Base-by-base conservation (phyloP, 2,797 vertebrate genomes). In the Acanthopagrus latus region DNA sequence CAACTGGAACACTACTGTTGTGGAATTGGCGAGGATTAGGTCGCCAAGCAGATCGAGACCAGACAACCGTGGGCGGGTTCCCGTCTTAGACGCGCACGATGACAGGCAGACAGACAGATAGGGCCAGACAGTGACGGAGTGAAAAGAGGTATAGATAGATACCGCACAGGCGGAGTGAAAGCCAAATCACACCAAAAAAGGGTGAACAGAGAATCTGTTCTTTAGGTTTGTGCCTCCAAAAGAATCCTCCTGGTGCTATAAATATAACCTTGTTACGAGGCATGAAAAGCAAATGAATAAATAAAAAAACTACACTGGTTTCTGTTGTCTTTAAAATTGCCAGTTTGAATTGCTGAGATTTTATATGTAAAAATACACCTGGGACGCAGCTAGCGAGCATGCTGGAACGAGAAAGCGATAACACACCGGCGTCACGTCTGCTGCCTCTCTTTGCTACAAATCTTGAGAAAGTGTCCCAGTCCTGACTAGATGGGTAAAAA, bases 41-140 rank as follows among this genome's bases (percentile, higher is more conserved):
- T 90, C 87, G 77, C 91, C 87, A 90, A 91, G 90, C 89, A 88
- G 90, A 92, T 91, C 52, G 58, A 87, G 85, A 88, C 86, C 86
- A 90, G 89, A 88, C 89, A 91, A 83, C 88, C 69, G 82, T 79
- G 86, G 90, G 85, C 82, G 82, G 84, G 83, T 89, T 90, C 68
- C 78, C 80, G 72, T 83, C 81, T 82, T 71, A 78, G 80, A 82
- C 74, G 66, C 78, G 86, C 16, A 84, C 27, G 82, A 77, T 82
- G 84, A 91, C 80, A 64, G 82, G 63, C 82, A 80, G 82, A 82
- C 71, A 78, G 67, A 84, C 64, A 68, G 78, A 87, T 80, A 78
- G 2, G 79, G 71, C 76, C 46, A 85, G 85, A 84, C 66, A 81
- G 82, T 58, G 76, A 86, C 75, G 62, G 73, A 83, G 27, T n/a